phyloP scores from a whole-genome alignment of 2,113 vertebrate species.

The Ptilonorhynchus violaceus region DNA sequence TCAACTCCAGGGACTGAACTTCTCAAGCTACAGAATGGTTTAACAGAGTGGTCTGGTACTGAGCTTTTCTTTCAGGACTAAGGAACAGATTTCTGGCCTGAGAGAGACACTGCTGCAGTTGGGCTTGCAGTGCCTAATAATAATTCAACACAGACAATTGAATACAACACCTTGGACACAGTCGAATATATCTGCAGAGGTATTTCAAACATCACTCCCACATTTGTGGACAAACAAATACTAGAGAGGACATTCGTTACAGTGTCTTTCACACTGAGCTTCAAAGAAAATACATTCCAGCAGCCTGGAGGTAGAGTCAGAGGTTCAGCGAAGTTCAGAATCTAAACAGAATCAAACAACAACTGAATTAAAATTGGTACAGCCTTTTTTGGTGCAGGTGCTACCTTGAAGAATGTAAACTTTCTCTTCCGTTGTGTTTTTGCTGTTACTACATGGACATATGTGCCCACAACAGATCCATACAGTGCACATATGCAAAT shows the following conservation, averaged over 20 bases:
- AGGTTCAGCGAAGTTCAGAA: slow-evolving; percentile 84
- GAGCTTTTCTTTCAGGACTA: background rate
- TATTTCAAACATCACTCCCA: slow-evolving; percentile 82
- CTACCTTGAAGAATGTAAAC: background rate
- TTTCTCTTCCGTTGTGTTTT: background rate
- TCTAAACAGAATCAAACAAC: slow-evolving; percentile 70
- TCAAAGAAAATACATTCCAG: slow-evolving; percentile 89
- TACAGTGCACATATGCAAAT: background rate
- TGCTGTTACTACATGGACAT: background rate
- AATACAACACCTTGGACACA: slow-evolving; percentile 70
- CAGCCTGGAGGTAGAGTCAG: slow-evolving; percentile 84
- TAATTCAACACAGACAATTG: background rate
- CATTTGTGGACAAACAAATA: slow-evolving; percentile 82
- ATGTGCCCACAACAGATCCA: background rate
- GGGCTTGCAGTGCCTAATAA: background rate
- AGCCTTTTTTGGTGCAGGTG: background rate
- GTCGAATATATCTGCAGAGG: slow-evolving; percentile 82
- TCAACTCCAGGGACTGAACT: background rate
- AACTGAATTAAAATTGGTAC: background rate
- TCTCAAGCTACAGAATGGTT: background rate
- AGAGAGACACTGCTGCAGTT: background rate
- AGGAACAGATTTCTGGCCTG: background rate
- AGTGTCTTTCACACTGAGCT: slow-evolving; percentile 76
- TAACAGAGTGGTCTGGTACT: background rate
- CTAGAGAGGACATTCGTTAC: slow-evolving; percentile 78